Base-by-base conservation (phyloP, 2,113 vertebrate genomes). In the Rhea pennata region DNA sequence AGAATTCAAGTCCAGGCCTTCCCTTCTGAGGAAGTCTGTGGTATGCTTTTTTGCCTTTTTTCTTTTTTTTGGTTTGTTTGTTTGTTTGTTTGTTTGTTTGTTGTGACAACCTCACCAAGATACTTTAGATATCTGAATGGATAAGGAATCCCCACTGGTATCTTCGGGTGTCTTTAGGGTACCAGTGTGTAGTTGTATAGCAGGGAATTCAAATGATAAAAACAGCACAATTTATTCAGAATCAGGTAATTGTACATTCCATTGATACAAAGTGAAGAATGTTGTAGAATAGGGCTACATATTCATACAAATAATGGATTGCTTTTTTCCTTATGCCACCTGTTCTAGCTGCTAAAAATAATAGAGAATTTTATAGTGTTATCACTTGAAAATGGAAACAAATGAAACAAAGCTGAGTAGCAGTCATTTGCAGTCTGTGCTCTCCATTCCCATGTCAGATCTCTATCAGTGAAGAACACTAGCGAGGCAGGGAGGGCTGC, bases 351-450 rank as follows among this genome's bases (percentile, higher is more conserved):
- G 78, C 65, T 59, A 23, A 87, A 75, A 90, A 67, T 84, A 59
- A 91, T 21, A 5, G 0, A 36, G 66, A 14, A 29, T 67, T 69
- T 75, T 66, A 81, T 82, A 21, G 59, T 50, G 19, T 90, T 70
- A 90, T 93, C 84, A 75, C 61, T 31, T 69, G 93, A 24, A 61
- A 90, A 87, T 93, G 88, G 87, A 65, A 94, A 80, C 67, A 90
- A 80, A 92, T 62, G 83, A 70, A 74, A 8, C 1, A 17, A 42
- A 80, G 93, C 75, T 56, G 65, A 0, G 0, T 14, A 48, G 75
- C 61, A 44, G 83, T 10, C 21, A 8, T 36, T 90, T 33, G 22
- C 75, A 66, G 42, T 81, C 50, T 2, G 8, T 40, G 59, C 70
- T 42, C 5, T 48, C 83, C 62, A 7, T 94, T 76, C 67, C 81